These are phyloP conservation scores for Rotaria sp. DNA, from an alignment of 2,888 invertebrate genomes.

Conservation along the genomic window DNA sequence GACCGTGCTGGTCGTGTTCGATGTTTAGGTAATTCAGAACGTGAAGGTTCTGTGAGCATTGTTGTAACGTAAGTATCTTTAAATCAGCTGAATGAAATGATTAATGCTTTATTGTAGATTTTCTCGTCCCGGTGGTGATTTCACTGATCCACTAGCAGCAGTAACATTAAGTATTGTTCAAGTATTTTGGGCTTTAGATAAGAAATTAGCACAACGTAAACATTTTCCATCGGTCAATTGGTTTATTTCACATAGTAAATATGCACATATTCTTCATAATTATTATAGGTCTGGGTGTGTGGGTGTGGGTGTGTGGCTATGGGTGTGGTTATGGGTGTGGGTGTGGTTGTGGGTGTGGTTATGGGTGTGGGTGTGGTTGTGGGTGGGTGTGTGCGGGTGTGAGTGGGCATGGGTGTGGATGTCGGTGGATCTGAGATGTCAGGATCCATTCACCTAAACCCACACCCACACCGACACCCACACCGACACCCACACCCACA, in stretches of 20 bases:
- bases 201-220: constrained; percentile 94
- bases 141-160: constrained; percentile 98
- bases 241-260: constrained; percentile 98
- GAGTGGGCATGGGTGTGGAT: too few relatives aligned
- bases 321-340: too few relatives aligned
- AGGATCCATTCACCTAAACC: too few relatives aligned
- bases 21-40: constrained; percentile 82
- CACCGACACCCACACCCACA: too few relatives aligned
- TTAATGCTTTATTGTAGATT: constrained; percentile 59
- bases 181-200: constrained; percentile 98
- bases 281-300: too few relatives aligned
- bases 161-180: constrained; percentile 97
- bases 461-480: too few relatives aligned
- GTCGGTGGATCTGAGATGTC: too few relatives aligned
- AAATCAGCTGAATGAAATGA: too few relatives aligned
- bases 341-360: too few relatives aligned
- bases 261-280: constrained; percentile 93
- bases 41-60: constrained; percentile 97
- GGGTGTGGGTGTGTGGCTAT: too few relatives aligned
- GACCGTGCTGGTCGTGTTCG: constrained; percentile 95
- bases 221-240: constrained; percentile 99
- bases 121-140: constrained; percentile 98
- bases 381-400: too few relatives aligned
- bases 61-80: constrained; percentile 69
- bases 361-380: too few relatives aligned